Conservation (phyloP, 1,140 invertebrate species). For the Mylabris phalerata region DNA sequence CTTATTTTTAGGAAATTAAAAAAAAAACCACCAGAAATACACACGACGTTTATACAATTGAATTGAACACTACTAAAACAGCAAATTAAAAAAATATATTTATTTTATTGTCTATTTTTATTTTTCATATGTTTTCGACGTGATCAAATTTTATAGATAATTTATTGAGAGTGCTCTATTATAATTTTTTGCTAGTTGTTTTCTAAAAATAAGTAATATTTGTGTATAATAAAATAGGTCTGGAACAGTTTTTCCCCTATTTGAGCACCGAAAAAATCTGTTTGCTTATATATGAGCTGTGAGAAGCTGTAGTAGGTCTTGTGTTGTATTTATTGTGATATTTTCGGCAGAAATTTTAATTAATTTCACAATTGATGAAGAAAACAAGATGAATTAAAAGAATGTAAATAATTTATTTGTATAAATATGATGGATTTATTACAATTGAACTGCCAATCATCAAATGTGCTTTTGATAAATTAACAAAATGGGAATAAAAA, state of each 20-base stretch:
- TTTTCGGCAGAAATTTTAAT: not conserved
- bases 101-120: not conserved
- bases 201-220: constrained; percentile 31
- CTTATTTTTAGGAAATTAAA: constrained; percentile 32
- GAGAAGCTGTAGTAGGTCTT: constrained; percentile 28
- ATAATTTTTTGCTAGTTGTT: constrained; percentile 18
- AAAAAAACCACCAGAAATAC: not conserved
- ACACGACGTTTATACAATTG: not conserved
- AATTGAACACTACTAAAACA: too few relatives aligned
- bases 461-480: too few relatives aligned
- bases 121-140: constrained; percentile 5
- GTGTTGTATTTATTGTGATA: constrained; percentile 22
- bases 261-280: constrained; percentile 2
- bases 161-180: constrained; percentile 12
- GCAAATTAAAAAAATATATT: not conserved
- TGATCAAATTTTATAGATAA: not conserved
- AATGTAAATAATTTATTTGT: too few relatives aligned
- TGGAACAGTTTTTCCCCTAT: constrained; percentile 29
- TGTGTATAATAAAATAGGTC: constrained; percentile 32
- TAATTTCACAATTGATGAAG: too few relatives aligned
- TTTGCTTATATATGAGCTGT: constrained; percentile 33
- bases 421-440: too few relatives aligned
- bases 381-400: too few relatives aligned
- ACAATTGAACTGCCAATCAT: too few relatives aligned
- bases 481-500: not conserved